Evolutionary conservation across 2,888 invertebrate genomes (phyloP), one percentile per base, ranked within the genome.

Genomic region (Thera britannica): DNA sequence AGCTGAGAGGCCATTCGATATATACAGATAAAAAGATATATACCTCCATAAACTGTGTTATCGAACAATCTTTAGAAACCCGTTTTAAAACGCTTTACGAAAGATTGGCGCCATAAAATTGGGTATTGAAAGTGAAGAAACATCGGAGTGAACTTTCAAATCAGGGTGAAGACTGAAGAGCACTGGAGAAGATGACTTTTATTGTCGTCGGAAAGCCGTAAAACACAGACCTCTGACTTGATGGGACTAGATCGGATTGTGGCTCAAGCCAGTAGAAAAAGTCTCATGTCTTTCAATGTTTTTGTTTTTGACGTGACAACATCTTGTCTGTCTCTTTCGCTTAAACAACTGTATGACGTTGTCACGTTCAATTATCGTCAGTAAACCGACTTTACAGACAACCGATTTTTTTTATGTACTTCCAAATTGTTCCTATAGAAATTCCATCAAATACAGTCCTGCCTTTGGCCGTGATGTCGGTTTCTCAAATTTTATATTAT

Each of bases 101-200:
- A 52, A 58, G 68, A 58, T 65, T 51, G 51, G 36, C 52, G 63
- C 64, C 48, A 58, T 65, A 60, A 70, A 73, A 68, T 71, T 62
- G 59, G 63, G 51, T 69, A 72, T 65, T 67, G 72, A 68, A 70
- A 56, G 64, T 65, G 71, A 58, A 68, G 71, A 70, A 70, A 68
- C 70, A 71, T 65, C 54, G 65, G 62, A 55, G 65, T 62, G 66
- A 72, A 73, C 71, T 71, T 70, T 71, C 65, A 65, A 73, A 73
- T 75, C 73, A 73, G 70, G 64, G 58, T 62, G 12, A 58, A 63
- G 65, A 73, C 57, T 62, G 12, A 58, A 63, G 65, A 73, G 71
- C 63, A 66, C 72, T 72, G 73, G 68, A 71, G 68, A 62, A 72
- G 70, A 76, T 76, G 74, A 76, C 73, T 72, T 75, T 76, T 76